Percentiles rank a stretch among this genome's conserved stretches.
phyloP scores from a whole-genome alignment of 2,113 vertebrate genomes.

The Siniperca chuatsi region DNA sequence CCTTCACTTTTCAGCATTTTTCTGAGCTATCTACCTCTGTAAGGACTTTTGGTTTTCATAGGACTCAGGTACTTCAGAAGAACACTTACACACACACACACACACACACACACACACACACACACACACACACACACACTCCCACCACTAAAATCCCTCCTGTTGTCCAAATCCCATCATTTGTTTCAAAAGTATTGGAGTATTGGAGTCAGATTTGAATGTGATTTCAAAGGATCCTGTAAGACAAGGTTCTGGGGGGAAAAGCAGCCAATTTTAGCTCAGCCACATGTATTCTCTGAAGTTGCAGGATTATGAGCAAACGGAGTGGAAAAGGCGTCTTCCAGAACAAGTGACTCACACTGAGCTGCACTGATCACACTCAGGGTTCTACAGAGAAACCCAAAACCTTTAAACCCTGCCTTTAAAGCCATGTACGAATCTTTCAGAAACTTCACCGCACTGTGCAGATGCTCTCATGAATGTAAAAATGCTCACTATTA shows the following conservation, averaged over 20 bases:
- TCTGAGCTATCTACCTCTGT: not conserved
- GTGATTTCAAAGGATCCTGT: not conserved
- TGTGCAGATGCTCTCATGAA: not conserved
- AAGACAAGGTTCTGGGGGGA: not conserved
- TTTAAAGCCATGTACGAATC: too few species aligned
- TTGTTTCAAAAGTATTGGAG: not conserved
- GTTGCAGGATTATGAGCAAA: conserved; percentile 6
- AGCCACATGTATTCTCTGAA: conserved; percentile 3
- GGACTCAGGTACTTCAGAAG: not conserved
- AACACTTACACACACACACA: not conserved
- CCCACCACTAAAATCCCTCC: not conserved
- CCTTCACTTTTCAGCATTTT: not conserved
- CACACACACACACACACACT: too few species aligned
- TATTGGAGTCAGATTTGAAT: not conserved
- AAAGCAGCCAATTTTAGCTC: not conserved
- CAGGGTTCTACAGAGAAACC: not conserved
- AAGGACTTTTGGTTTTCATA: not conserved
- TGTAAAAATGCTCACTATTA: too few species aligned
- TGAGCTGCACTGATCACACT: not conserved
- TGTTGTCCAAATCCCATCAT: not conserved
- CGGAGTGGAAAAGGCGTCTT: conserved; percentile 34
- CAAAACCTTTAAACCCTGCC: not conserved
- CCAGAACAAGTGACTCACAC: conserved; percentile 51
- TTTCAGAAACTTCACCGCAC: not conserved
- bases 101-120: too few species aligned